These are phyloP conservation scores for Rosalia funebris DNA, from an alignment of 2,888 invertebrate species.

Conservation along the genomic window DNA sequence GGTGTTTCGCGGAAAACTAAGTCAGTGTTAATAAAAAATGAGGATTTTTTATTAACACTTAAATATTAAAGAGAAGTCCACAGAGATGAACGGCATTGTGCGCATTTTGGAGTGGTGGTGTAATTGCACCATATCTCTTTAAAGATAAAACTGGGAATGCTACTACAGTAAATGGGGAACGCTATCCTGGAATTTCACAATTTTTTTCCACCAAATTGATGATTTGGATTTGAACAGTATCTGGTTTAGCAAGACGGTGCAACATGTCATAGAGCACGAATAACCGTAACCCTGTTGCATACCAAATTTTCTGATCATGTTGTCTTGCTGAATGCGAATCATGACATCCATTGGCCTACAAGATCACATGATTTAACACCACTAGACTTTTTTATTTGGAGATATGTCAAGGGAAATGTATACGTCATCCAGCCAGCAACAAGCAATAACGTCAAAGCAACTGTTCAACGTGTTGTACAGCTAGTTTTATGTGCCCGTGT, in stretches of 20 bases:
- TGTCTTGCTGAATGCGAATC: too few species aligned
- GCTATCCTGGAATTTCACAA: not conserved
- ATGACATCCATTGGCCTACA: not conserved
- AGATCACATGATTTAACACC: not conserved
- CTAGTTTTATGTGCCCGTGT: too few species aligned
- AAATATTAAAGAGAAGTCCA: too few species aligned
- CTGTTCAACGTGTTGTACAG: too few species aligned
- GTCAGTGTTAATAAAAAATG: too few species aligned
- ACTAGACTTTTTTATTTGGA: not conserved
- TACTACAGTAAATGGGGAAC: not conserved
- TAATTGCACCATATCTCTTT: not conserved
- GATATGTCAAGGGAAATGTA: not conserved
- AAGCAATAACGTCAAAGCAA: too few species aligned
- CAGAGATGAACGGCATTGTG: not conserved
- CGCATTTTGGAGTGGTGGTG: not conserved
- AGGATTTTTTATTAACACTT: too few species aligned
- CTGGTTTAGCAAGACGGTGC: not conserved
- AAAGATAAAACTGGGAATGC: not conserved
- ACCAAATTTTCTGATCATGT: not conserved
- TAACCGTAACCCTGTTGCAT: not conserved
- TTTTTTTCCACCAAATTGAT: not conserved
- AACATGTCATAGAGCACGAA: not conserved
- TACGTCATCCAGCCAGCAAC: constrained; percentile 12
- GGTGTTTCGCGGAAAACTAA: too few species aligned
- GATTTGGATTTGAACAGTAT: not conserved